These are phyloP conservation scores for Pseudeuparius sepicola DNA, from an alignment of 2,888 invertebrate species.

Conservation along the genomic window DNA sequence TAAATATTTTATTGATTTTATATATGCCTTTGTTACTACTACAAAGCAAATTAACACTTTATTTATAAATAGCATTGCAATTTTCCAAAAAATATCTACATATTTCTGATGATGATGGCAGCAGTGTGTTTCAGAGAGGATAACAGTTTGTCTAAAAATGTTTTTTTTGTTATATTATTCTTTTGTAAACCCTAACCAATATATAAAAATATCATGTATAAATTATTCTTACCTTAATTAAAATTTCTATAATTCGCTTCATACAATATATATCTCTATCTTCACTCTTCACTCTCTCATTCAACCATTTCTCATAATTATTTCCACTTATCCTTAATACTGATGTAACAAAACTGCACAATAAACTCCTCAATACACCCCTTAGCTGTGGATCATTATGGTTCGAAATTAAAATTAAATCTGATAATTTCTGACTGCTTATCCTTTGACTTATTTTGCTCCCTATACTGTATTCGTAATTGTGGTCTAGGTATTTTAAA, in stretches of 20 bases:
- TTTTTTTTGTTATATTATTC: too few relatives aligned
- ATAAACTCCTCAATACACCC: slow-evolving; percentile 57
- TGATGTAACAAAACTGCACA: slow-evolving; percentile 56
- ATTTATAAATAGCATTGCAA: too few relatives aligned
- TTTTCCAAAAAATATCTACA: too few relatives aligned
- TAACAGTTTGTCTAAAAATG: too few relatives aligned
- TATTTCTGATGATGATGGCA: too few relatives aligned
- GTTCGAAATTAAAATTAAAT: slow-evolving; percentile 57
- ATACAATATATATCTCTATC: slow-evolving; percentile 15
- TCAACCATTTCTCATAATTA: too few relatives aligned
- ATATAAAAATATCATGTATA: slow-evolving; percentile 1
- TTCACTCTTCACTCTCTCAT: too few relatives aligned
- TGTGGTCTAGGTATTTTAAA: slow-evolving; percentile 53
- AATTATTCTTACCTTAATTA: slow-evolving; percentile 22
- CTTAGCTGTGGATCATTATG: slow-evolving; percentile 77
- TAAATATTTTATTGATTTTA: too few relatives aligned
- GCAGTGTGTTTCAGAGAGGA: too few relatives aligned
- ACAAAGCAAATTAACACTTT: too few relatives aligned
- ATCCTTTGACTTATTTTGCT: slow-evolving; percentile 14
- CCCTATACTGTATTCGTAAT: slow-evolving; percentile 33
- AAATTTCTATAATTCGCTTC: slow-evolving; percentile 21
- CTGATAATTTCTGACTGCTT: slow-evolving; percentile 51
- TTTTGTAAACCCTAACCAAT: too few relatives aligned
- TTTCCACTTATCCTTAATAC: slow-evolving; percentile 48
- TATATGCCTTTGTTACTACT: too few relatives aligned